Evolutionary conservation across 2,797 vertebrate genomes (phyloP), one percentile per base, ranked within the genome.

Genomic region (Poeciliopsis paucimaculata): DNA sequence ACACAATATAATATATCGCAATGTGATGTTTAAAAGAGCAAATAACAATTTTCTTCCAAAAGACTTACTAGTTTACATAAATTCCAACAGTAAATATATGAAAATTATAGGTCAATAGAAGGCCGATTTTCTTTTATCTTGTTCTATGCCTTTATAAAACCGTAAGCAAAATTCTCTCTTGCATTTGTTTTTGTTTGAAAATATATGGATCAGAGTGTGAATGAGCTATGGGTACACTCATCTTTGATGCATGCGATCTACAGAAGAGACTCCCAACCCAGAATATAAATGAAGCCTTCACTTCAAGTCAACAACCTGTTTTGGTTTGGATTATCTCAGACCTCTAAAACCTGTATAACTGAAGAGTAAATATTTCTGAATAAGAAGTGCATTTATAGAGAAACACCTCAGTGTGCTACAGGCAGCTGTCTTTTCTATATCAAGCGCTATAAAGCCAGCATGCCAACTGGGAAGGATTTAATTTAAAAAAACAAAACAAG

Each of bases 291-390:
- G 1, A 55, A 55, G 23, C 10, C 26, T 72, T 62, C 10, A 71
- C 57, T 72, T 16, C 71, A 34, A 39, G 31, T 71, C 47, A 20
- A 49, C 28, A 73, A 49, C 46, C 46, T n/a, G 26, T 3, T 45
- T n/a, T 45, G 41, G 41, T 71, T n/a, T 71, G 26, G n/a, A 45
- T 71, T 45, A 43, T 68, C 45, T 71, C 39, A 71, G 26, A 71
- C 23, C 7, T 71, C 68, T 45, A 16, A 45, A 28, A 71, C 41
- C 68, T 45, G 41, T n/a, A 68, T 41, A 41, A 68, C 9, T 68
- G 36, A 41, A 41, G 36, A 41, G 6, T 16, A 47, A 73, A 73
- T 51, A 10, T 68, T 68, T 41, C 64, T 68, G 36, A 68, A 34
- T 36, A 36, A 9, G 23, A 36, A 57, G 51, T 26, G 26, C 12